A percentile compares a stretch with the other conserved stretches of the same genome.
Evolutionary conservation across 2,113 vertebrate genomes (phyloP).

Genomic region (Lutjanus erythropterus): DNA sequence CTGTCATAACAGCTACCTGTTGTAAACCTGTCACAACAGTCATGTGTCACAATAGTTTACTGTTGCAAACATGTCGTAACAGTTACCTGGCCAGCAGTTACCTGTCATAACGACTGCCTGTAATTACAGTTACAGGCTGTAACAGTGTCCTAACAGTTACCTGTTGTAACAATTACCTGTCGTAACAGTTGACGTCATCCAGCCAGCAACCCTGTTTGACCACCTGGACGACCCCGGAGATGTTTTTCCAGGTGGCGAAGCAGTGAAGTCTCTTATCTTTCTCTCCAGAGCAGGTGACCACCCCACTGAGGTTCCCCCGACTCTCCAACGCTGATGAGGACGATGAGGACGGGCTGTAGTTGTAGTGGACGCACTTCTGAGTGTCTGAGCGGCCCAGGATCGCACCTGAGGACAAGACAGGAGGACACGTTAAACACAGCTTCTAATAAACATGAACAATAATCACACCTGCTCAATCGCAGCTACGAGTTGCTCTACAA

Average conservation of each 20-base stretch:
- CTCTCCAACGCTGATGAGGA: conserved; percentile 79
- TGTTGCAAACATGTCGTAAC: no score
- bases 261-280: conserved; percentile 94
- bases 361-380: conserved; percentile 92
- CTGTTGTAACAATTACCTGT: conserved; percentile 83
- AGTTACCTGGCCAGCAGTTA: no score
- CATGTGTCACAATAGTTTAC: no score
- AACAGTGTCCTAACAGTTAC: no score
- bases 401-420: conserved; percentile 83
- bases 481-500: no score
- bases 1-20: no score
- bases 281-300: conserved; percentile 90
- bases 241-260: conserved; percentile 96
- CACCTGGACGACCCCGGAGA: conserved; percentile 91
- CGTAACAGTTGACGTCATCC: conserved; percentile 95
- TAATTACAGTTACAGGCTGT: no score
- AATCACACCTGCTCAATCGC: no score
- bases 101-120: no score
- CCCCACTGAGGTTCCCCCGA: conserved; percentile 89
- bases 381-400: conserved; percentile 94
- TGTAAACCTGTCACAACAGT: no score
- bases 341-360: conserved; percentile 76
- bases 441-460: no score
- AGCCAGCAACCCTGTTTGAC: conserved; percentile 97
- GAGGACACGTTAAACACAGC: background rate